phyloP scores from a whole-genome alignment of 92 coral and sea anemone species.

The Palythoa grandis region DNA sequence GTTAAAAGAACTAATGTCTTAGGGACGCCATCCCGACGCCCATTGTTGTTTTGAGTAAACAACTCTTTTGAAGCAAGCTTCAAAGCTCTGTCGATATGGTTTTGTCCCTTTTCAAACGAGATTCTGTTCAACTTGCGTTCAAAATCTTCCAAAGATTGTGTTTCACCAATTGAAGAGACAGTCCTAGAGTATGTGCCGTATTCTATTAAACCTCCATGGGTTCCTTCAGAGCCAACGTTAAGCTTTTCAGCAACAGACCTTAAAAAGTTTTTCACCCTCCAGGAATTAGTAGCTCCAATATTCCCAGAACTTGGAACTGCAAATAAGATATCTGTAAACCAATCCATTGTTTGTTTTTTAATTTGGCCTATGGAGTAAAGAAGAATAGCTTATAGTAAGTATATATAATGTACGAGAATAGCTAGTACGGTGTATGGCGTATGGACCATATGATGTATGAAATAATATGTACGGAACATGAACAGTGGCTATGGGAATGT shows the following conservation, averaged over 20 bases:
- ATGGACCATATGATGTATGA: too few species aligned
- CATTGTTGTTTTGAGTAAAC: not conserved
- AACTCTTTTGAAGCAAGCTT: constrained; percentile 12
- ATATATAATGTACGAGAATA: too few species aligned
- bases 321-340: constrained; percentile 25
- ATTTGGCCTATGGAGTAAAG: constrained; percentile 14
- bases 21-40: constrained; percentile 35
- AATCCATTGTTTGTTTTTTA: constrained; percentile 26
- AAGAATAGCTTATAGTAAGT: not conserved
- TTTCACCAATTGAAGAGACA: constrained; percentile 11
- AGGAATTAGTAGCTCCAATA: constrained; percentile 32
- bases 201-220: constrained; percentile 28
- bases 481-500: not conserved
- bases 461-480: not conserved
- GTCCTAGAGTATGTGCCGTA: constrained; percentile 26
- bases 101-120: constrained; percentile 36
- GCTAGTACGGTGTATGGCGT: too few species aligned
- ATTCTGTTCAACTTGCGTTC: constrained; percentile 10
- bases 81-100: constrained; percentile 30
- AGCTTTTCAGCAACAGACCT: constrained; percentile 15
- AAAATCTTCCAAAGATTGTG: constrained; percentile 20
- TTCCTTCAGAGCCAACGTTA: constrained; percentile 23
- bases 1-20: constrained; percentile 24
- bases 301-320: constrained; percentile 23
- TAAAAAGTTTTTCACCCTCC: constrained; percentile 35